Evolutionary conservation across 2,888 invertebrate species (phyloP), one percentile per base, ranked within the genome.

Genomic region (Nomada fucata): DNA sequence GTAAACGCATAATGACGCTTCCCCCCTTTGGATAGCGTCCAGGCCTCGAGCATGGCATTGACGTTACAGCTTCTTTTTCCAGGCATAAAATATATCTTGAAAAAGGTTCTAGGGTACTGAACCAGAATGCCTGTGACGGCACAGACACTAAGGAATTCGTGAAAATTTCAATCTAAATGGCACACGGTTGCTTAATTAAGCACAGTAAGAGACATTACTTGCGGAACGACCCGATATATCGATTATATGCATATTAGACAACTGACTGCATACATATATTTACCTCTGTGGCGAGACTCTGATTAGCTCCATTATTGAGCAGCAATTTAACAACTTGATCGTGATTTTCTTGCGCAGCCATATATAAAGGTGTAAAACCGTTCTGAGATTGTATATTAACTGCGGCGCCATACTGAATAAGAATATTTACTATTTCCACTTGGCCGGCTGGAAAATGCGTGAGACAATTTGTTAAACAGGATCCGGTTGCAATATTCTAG

Each of bases 321-420:
- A 99, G 95, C 94, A 97, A 97, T 92, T 97, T 97, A 86, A 99
- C 99, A 89, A 98, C 98, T 10, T 96, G 96, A 83, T 98, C 98
- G 92, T 99, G 98, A 94, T 98, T 98, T 94, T 99, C 99, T 94
- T 99, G 99, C 13, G 99, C 98, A 4, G 99, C 99, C 99, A 99
- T 99, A 94, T 99, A 99, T 61, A 99, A 95, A 0, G 99, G 99
- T 0, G 99, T 99, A 94, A 99, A 99, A 61, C 99, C 99, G 93
- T 98, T 99, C 88, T 98, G 97, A 1, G 98, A 98, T 94, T 99
- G 99, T 18, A 98, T 98, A 94, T 99, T 99, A 89, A 99, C 97
- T 92, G 97, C 97, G 89, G 99, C 99, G 89, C 97, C 97, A 91
- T 97, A 96, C 89, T 97, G 97, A 68, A 99, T 97, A 87, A 99